Evolutionary conservation across 2,888 invertebrate genomes (phyloP).

Genomic region (Chironomus riparius): DNA sequence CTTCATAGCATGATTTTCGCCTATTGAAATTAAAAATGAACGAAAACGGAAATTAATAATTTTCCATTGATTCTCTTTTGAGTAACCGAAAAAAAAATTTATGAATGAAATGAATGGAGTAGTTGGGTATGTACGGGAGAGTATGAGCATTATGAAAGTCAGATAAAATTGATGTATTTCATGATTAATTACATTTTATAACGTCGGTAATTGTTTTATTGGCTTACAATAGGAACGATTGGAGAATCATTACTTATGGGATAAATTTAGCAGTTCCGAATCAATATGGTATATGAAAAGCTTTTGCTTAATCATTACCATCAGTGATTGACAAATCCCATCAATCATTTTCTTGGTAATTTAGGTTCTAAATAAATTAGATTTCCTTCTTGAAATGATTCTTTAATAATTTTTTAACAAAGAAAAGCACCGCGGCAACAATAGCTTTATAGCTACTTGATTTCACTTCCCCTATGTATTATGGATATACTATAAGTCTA

Average conservation of each 20-base stretch:
- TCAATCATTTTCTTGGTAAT: conserved; percentile 7
- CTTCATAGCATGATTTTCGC: conserved; percentile 33
- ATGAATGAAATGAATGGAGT: neutral
- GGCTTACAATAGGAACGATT: neutral
- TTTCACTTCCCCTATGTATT: neutral
- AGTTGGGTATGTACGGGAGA: neutral
- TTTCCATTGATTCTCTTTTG: neutral
- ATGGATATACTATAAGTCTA: too few relatives aligned
- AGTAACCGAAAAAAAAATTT: neutral
- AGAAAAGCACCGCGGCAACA: neutral
- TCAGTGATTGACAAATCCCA: neutral
- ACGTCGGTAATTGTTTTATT: conserved; percentile 15
- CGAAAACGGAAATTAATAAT: conserved; percentile 25
- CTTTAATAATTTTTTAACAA: neutral
- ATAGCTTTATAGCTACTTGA: conserved; percentile 21
- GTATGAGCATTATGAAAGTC: neutral
- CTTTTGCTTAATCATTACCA: neutral
- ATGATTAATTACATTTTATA: conserved; percentile 21
- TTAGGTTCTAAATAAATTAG: conserved; percentile 7
- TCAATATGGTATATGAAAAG: too few relatives aligned
- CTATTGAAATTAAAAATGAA: neutral
- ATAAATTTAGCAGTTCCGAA: too few relatives aligned
- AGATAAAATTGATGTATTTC: neutral
- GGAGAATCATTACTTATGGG: neutral
- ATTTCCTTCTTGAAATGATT: conserved; percentile 1